These are phyloP conservation scores for Polydrusus pterygomalis DNA, from an alignment of 2,888 invertebrate genomes.

Conservation along the genomic window DNA sequence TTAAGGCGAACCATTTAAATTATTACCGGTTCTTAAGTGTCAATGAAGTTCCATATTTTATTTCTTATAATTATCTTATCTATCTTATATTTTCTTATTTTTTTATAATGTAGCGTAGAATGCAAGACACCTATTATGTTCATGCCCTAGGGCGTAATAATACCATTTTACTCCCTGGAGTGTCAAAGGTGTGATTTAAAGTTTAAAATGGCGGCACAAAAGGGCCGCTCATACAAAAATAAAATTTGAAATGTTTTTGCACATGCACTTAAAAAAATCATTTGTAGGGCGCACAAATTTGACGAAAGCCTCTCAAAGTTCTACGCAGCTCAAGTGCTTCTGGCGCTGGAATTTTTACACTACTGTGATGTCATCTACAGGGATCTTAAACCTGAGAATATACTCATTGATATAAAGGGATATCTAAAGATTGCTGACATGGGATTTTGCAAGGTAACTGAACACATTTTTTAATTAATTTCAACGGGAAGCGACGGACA, in stretches of 20 bases:
- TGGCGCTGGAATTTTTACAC: slow-evolving; percentile 95
- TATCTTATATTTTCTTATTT: no score
- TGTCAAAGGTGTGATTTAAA: no score
- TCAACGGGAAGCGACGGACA: no score
- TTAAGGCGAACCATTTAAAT: no score
- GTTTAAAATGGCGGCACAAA: no score
- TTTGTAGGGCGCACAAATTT: slow-evolving; percentile 72
- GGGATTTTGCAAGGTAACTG: slow-evolving; percentile 89
- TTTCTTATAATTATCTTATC: no score
- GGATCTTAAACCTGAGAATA: slow-evolving; percentile 94
- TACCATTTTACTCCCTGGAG: not conserved
- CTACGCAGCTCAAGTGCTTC: slow-evolving; percentile 91
- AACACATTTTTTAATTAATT: not conserved
- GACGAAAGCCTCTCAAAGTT: slow-evolving; percentile 89
- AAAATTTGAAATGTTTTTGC: no score
- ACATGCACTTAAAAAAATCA: not conserved
- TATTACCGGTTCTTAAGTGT: no score
- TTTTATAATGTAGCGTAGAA: no score
- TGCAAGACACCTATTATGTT: no score
- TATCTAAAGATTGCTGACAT: slow-evolving; percentile 95
- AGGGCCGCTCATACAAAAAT: no score
- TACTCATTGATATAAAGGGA: slow-evolving; percentile 85
- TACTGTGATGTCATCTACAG: slow-evolving; percentile 90
- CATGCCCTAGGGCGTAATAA: not conserved
- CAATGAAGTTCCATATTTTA: no score